Evolutionary conservation across 2,888 invertebrate species (phyloP).

Genomic region (Pyrrhosoma nymphula): DNA sequence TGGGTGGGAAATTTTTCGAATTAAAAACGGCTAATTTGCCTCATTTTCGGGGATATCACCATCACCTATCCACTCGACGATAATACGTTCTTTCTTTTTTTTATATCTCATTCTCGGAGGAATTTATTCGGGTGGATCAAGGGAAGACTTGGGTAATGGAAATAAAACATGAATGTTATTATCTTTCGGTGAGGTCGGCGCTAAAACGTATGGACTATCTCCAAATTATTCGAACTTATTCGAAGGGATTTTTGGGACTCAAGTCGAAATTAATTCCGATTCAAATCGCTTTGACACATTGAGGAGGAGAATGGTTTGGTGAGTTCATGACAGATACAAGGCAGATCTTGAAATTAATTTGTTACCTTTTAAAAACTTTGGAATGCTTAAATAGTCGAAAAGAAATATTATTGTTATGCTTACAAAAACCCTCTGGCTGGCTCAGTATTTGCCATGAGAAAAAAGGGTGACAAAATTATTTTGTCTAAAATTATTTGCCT

Average conservation of each 20-base stretch:
- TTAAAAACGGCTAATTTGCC: neutral
- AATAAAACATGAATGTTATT: slow-evolving; percentile 12
- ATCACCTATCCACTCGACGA: neutral
- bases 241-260: neutral
- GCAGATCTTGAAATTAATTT: no score
- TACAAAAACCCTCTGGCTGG: no score
- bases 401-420: no score
- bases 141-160: neutral
- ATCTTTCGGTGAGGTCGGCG: neutral
- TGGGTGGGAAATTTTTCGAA: neutral
- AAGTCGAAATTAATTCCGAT: neutral
- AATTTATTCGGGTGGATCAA: neutral
- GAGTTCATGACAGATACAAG: no score
- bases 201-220: neutral
- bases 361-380: no score
- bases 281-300: neutral
- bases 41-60: neutral
- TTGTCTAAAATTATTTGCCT: no score
- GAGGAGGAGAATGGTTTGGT: neutral
- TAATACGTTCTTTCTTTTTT: neutral
- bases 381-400: no score
- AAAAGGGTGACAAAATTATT: no score
- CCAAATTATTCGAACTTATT: neutral
- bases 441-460: no score
- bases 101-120: neutral